Evolutionary conservation across 2,797 vertebrate species (phyloP).

Genomic region (Steatocranus sp.): DNA sequence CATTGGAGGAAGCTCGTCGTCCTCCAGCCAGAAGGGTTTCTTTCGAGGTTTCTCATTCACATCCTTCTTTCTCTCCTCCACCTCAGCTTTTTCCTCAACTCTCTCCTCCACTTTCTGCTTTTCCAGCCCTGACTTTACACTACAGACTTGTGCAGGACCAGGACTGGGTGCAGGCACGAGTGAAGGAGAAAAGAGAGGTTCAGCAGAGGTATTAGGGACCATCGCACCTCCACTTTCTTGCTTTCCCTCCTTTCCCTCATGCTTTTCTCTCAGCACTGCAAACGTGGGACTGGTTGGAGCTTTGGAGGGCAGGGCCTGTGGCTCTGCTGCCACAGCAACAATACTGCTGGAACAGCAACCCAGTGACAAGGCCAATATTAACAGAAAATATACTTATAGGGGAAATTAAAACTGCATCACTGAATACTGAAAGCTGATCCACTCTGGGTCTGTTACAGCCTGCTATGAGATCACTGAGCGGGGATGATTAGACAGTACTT

Average conservation of each 20-base stretch:
- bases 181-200: slow-evolving; percentile 1
- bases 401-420: slow-evolving; percentile 7
- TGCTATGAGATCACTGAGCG: background rate
- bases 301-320: slow-evolving; percentile 40
- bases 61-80: slow-evolving; percentile 17
- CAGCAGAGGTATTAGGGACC: background rate
- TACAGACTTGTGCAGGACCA: slow-evolving; percentile 24
- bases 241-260: slow-evolving; percentile 25
- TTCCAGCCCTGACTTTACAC: background rate
- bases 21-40: slow-evolving; percentile 68
- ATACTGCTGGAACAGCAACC: slow-evolving; percentile 60
- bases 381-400: slow-evolving; percentile 1
- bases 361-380: slow-evolving; percentile 52
- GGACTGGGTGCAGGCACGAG: slow-evolving; percentile 8
- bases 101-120: background rate
- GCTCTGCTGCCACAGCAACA: slow-evolving; percentile 41
- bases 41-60: slow-evolving; percentile 25
- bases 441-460: background rate
- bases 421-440: background rate
- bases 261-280: slow-evolving; percentile 32
- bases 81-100: slow-evolving; percentile 5
- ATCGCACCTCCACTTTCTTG: slow-evolving; percentile 35
- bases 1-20: slow-evolving; percentile 73
- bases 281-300: slow-evolving; percentile 9
- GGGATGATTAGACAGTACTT: background rate